Conservation (phyloP, 2,888 invertebrate species). For the Chaitophorus viminalis region DNA sequence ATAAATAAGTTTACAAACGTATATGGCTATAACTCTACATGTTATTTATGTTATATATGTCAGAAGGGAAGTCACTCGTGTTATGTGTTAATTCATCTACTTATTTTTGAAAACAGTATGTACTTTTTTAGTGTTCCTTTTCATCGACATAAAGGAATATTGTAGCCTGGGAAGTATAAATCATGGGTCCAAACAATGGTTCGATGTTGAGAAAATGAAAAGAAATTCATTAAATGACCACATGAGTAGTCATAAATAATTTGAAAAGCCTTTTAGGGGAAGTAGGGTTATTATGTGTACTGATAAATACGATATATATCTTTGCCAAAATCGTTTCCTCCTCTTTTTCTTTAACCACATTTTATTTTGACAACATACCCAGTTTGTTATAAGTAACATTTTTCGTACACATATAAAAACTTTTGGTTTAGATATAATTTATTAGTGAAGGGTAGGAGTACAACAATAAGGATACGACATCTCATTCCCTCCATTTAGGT, state of each 20-base stretch:
- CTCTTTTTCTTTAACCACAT: constrained; percentile 34
- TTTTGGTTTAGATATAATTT: constrained; percentile 48
- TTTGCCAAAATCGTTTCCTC: constrained; percentile 41
- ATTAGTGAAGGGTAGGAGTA: constrained; percentile 21
- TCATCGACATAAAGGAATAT: constrained; percentile 24
- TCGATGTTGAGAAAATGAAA: constrained; percentile 30
- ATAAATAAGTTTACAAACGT: background rate
- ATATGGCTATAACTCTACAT: background rate
- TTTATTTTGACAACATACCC: constrained; percentile 51
- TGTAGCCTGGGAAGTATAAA: constrained; percentile 31
- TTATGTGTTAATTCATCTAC: background rate
- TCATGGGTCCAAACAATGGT: constrained; percentile 19
- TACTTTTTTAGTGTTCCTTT: background rate
- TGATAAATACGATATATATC: constrained; percentile 59
- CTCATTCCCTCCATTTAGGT: constrained; percentile 29
- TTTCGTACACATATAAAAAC: constrained; percentile 51
- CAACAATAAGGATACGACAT: constrained; percentile 49
- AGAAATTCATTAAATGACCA: constrained; percentile 60
- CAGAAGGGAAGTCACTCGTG: too few relatives aligned
- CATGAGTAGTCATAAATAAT: constrained; percentile 59
- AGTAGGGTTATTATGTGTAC: constrained; percentile 26
- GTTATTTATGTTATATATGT: too few relatives aligned
- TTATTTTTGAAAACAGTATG: background rate
- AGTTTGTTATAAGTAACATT: constrained; percentile 59
- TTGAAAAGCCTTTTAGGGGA: constrained; percentile 56